A percentile compares a stretch with the other conserved stretches of the same genome.
Conservation (phyloP, 2,888 invertebrate genomes). For the Blomia tropicalis region DNA sequence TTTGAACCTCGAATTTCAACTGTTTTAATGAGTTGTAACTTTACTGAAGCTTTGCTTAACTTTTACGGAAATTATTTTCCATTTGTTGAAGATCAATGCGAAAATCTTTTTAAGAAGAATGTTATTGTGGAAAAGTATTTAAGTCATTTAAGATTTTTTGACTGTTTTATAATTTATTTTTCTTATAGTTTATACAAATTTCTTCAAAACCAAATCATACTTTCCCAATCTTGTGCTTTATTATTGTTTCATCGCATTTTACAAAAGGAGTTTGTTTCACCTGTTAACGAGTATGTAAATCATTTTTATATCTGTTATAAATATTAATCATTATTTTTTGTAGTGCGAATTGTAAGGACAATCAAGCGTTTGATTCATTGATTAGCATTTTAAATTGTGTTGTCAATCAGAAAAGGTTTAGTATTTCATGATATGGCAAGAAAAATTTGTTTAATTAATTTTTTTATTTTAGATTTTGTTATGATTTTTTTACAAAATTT, state of each 20-base stretch:
- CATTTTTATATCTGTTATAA: not conserved
- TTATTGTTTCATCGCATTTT: constrained; percentile 12
- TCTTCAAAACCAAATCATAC: not conserved
- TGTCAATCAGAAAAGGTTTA: constrained; percentile 31
- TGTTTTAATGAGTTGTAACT: not conserved
- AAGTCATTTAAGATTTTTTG: not conserved
- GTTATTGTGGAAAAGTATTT: constrained; percentile 19
- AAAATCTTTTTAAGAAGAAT: constrained; percentile 23
- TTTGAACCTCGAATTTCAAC: not conserved
- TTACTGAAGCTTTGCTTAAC: constrained; percentile 39
- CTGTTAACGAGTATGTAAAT: not conserved
- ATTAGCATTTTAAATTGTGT: constrained; percentile 24
- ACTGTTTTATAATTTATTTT: not conserved
- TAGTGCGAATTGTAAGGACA: constrained; percentile 18
- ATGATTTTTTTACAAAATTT: constrained; percentile 51
- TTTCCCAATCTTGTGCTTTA: constrained; percentile 8
- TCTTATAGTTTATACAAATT: constrained; percentile 11
- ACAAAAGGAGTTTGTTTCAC: not conserved
- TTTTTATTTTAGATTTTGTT: constrained; percentile 40
- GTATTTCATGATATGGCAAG: not conserved
- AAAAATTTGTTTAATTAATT: constrained; percentile 12
- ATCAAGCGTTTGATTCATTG: constrained; percentile 22
- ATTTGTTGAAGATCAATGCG: constrained; percentile 47
- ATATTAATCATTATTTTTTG: constrained; percentile 13
- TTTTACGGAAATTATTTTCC: constrained; percentile 60